phyloP scores from a whole-genome alignment of 2,888 invertebrate species.

The Synanthedon formicaeformis region DNA sequence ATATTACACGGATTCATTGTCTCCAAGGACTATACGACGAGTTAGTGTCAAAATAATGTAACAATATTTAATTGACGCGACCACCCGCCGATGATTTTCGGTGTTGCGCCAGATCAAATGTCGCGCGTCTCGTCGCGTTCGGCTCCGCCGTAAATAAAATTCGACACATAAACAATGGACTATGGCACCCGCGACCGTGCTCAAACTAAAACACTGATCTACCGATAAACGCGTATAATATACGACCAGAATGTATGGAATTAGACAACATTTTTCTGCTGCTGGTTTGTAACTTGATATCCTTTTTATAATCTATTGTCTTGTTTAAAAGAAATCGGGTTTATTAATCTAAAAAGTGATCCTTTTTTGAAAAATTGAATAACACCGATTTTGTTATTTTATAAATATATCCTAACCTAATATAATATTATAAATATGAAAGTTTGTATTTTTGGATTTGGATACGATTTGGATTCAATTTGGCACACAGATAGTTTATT shows the following conservation, averaged over 20 bases:
- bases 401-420: no score
- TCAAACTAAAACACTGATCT: conserved; percentile 19
- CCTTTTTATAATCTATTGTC: not conserved
- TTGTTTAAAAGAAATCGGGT: not conserved
- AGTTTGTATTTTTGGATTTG: no score
- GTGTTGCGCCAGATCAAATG: conserved; percentile 27
- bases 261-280: conserved; percentile 27
- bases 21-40: no score
- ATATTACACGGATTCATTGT: no score
- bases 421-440: no score
- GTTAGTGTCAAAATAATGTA: no score
- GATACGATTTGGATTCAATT: no score
- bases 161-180: conserved; percentile 56
- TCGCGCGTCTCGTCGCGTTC: conserved; percentile 38
- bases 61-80: conserved; percentile 16
- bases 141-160: conserved; percentile 49
- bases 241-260: conserved; percentile 26
- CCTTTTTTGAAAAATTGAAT: no score
- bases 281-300: conserved; percentile 23
- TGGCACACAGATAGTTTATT: no score
- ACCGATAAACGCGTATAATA: conserved; percentile 23
- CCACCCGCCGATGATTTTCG: conserved; percentile 35
- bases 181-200: conserved; percentile 25
- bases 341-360: no score
- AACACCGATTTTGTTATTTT: no score